Base-by-base conservation (phyloP, 2,113 vertebrate species). In the Lycaon pictus region DNA sequence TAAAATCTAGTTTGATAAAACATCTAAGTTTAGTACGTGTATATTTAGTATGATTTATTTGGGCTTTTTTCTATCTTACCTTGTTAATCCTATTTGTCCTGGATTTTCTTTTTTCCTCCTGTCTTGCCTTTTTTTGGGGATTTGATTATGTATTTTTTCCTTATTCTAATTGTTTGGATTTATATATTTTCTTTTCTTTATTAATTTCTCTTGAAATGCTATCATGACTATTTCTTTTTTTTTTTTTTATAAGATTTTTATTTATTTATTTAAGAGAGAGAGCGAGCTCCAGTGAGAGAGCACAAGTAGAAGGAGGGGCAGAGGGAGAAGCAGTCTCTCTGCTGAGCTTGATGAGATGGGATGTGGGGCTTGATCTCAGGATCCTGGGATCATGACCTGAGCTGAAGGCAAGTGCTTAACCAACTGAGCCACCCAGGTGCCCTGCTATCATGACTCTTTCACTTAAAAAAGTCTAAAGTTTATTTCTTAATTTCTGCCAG, bases 1-100 rank as follows among this genome's bases (percentile, higher is more conserved):
- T 32, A 37, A 85, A 89, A 85, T 56, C 29, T 27, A 93, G 81
- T 85, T 90, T 90, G 55, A 92, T 71, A 83, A 95, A 82, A 93
- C 55, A 79, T 15, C 23, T 88, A 94, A 74, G 53, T 71, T 80
- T 93, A 74, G 71, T 58, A 5, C 29, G 90, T 37, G 93, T 93
- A 81, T 17, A 80, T 65, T 93, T 79, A 95, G 37, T 37, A 86
- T 81, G 10, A 77, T 62, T 60, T 60, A 84, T 35, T 74, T 51
- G 56, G 29, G 12, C 10, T 35, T 55, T 93, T 93, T 72, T 37
- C 56, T 71, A 17, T 56, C 19, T 84, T 79, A 79, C 10, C 48
- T 89, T 85, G 25, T 71, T 56, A 79, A 65, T 85, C 9, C 43
- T 88, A 72, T 58, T 89, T 95, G n/a, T 84, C 83, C 27, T 88